Percentiles rank a stretch among this genome's conserved stretches.
Evolutionary conservation across 2,888 invertebrate genomes (phyloP).

Genomic region (Trachelus stipa): DNA sequence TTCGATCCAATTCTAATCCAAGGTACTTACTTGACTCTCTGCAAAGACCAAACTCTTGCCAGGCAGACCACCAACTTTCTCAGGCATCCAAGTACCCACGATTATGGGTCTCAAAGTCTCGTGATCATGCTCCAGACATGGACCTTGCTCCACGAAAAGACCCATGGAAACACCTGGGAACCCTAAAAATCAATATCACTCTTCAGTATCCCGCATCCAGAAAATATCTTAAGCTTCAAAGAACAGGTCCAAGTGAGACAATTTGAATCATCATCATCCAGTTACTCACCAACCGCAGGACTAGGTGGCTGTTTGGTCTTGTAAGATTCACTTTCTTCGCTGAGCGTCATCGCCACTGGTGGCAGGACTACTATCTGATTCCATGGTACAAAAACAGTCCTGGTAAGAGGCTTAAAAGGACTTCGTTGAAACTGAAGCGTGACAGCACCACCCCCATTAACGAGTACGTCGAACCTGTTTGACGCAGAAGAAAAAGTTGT

Average conservation of each 20-base stretch:
- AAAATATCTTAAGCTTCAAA: not conserved
- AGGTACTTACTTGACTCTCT: slow-evolving; percentile 82
- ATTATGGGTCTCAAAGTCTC: slow-evolving; percentile 86
- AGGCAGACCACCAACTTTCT: slow-evolving; percentile 87
- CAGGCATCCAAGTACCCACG: slow-evolving; percentile 91
- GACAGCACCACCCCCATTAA: slow-evolving; percentile 98
- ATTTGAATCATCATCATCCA: slow-evolving; percentile 9
- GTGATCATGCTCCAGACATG: slow-evolving; percentile 89
- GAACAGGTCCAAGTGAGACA: not conserved
- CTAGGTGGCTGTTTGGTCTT: slow-evolving; percentile 62
- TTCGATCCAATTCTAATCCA: not conserved
- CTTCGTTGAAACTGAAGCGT: slow-evolving; percentile 96
- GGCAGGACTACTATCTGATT: slow-evolving; percentile 96
- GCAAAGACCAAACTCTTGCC: slow-evolving; percentile 87
- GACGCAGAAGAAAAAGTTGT: not conserved
- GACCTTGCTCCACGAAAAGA: slow-evolving; percentile 69
- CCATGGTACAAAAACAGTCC: slow-evolving; percentile 96
- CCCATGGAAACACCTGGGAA: slow-evolving; percentile 71
- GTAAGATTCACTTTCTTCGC: slow-evolving; percentile 72
- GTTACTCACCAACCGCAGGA: slow-evolving; percentile 62
- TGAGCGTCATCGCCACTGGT: slow-evolving; percentile 87
- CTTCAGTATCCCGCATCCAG: slow-evolving; percentile 47
- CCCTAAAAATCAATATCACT: slow-evolving; percentile 52
- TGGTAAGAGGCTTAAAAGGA: slow-evolving; percentile 89
- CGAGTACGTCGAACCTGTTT: slow-evolving; percentile 96